Evolutionary conservation across 2,888 invertebrate genomes (phyloP), one percentile per base, ranked within the genome.

Genomic region (Crossocerus cetratus): DNA sequence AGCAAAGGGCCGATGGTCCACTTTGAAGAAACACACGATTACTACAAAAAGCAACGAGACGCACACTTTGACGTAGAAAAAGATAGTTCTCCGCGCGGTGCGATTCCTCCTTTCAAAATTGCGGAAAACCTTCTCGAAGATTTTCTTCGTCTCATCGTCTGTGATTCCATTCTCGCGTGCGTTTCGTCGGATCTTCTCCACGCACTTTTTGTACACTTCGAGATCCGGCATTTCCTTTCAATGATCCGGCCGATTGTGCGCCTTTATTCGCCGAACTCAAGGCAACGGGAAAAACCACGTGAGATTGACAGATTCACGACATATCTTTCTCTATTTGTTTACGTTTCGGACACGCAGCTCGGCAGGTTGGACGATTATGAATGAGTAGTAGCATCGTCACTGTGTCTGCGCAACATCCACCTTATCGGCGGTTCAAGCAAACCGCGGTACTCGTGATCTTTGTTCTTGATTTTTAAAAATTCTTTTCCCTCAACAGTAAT

Each of bases 1-100:
- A 74, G 94, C 93, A 13, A 94, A 92, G 21, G 93, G 92, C 85
- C 93, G 94, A 85, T 93, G 93, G 83, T 94, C 92, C 80, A 92
- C 91, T 59, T 92, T 83, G 77, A 91, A 81, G 14, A 75, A 57
- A 84, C 91, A 91, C 65, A 92, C 86, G 61, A 90, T 78, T 66
- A 92, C 82, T 42, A 91, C 86, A 22, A 86, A 60, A 89, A 86
- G 63, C 83, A 85, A 61, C 86, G 77, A 22, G 85, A 80, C 64
- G 82, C 84, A 54, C 87, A 58, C 42, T 82, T 81, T 85, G 1
- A 79, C 42, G 2, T 80, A 49, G 21, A 67, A 70, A 49, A 69
- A 53, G 3, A 74, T 23, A 58, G 59, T 44, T 67, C 77, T 77
- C 3, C 49, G 49, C 14, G 49, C 2, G 65, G 80, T 78, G 22